phyloP scores from a whole-genome alignment of 1,140 invertebrate species.

The Zaprionus davidi region DNA sequence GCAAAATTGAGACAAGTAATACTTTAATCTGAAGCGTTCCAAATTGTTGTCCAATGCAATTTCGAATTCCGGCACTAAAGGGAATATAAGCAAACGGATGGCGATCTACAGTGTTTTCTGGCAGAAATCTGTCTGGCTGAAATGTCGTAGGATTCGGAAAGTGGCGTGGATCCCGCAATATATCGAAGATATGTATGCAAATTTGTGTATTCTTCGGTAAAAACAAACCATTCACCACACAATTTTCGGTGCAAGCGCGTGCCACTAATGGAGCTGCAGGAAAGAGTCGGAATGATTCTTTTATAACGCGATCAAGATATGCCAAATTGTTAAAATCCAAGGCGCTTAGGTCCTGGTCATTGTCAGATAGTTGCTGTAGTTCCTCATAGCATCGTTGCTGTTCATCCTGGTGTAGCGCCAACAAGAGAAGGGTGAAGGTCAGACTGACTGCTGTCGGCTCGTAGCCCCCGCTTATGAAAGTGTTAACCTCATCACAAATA shows the following conservation, averaged over 20 bases:
- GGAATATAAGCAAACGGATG: constrained; percentile 86
- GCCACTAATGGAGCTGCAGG: constrained; percentile 89
- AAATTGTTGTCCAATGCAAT: constrained; percentile 84
- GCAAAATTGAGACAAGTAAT: constrained; percentile 78
- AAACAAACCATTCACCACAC: constrained; percentile 78
- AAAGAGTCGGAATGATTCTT: constrained; percentile 87
- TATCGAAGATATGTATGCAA: constrained; percentile 84
- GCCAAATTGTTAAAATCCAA: constrained; percentile 87
- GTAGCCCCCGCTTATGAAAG: constrained; percentile 92
- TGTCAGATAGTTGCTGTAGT: constrained; percentile 38
- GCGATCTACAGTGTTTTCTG: constrained; percentile 86
- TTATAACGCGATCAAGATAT: constrained; percentile 88
- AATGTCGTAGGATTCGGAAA: constrained; percentile 91
- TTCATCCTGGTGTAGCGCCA: constrained; percentile 87
- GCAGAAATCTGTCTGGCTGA: constrained; percentile 90
- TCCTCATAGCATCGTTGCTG: constrained; percentile 87
- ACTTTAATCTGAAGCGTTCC: constrained; percentile 85
- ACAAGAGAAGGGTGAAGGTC: constrained; percentile 86
- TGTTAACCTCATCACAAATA: constrained; percentile 93
- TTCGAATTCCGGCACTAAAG: constrained; percentile 85
- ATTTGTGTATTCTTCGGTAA: constrained; percentile 85
- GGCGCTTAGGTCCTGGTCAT: constrained; percentile 62
- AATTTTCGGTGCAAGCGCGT: constrained; percentile 85
- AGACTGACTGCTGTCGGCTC: constrained; percentile 90
- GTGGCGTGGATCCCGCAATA: constrained; percentile 86